These are phyloP conservation scores for Eufriesea mexicana DNA, from an alignment of 1,140 invertebrate species.

Conservation along the genomic window DNA sequence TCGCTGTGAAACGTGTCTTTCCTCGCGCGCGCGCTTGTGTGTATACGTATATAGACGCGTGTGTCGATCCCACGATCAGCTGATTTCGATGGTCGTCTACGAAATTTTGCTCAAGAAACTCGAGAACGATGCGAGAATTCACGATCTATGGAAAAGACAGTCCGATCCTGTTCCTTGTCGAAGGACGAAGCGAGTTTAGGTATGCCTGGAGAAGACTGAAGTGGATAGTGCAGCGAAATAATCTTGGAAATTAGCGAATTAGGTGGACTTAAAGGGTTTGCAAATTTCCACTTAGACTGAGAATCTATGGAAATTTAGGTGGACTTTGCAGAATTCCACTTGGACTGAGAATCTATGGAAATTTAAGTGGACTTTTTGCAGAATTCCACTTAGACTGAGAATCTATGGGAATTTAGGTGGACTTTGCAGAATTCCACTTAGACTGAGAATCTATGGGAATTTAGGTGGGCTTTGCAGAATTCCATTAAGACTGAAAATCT, in stretches of 20 bases:
- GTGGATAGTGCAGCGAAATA: neutral
- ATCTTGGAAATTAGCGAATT: neutral
- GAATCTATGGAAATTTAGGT: no score
- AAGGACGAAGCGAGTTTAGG: neutral
- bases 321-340: no score
- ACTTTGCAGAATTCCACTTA: no score
- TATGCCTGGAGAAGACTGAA: slow-evolving; percentile 50
- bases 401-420: no score
- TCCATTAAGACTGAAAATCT: no score
- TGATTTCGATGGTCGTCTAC: neutral
- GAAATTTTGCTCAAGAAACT: slow-evolving; percentile 29
- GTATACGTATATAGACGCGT: neutral
- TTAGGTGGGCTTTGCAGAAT: no score
- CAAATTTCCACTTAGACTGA: no score
- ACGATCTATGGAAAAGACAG: neutral
- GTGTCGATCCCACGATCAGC: neutral
- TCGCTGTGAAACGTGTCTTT: neutral
- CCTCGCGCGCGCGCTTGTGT: neutral
- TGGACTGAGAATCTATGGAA: neutral
- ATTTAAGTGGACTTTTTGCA: no score
- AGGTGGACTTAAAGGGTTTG: no score
- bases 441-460: no score
- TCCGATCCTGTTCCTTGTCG: neutral
- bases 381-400: no score
- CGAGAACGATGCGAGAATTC: slow-evolving; percentile 36